Base-by-base conservation (phyloP, 2,888 invertebrate genomes). In the Lacanobia wlatinum region DNA sequence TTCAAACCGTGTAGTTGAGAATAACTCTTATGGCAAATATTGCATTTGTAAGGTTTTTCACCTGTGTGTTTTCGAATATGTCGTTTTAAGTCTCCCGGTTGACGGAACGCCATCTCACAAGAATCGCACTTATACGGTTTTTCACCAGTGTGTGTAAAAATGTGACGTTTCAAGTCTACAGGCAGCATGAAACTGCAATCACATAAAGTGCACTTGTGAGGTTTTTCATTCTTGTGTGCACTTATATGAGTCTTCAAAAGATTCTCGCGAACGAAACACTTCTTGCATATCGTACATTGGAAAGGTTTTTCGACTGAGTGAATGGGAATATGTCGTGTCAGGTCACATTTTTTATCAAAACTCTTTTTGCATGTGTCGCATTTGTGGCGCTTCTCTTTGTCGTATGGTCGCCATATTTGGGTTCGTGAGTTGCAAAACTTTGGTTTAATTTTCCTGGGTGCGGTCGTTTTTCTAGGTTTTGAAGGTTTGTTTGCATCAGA, bases 61-160 rank as follows among this genome's bases (percentile, higher is more conserved):
- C 80, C 80, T 0, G 80, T 76, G 21, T 79, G 78, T 28, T 28
- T 70, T 3, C 76, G 28, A 0, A 50, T 34, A 38, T 79, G 78
- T 3, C 80, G 60, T 4, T 55, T 70, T 23, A 79, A 64, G 9
- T 80, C 71, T 0, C 66, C 66, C 0, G 59, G 76, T 52, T 80
- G 76, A 16, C 71, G 59, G 23, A 79, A 80, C 0, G 52, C 67
- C 58, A 56, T 67, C 0, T 56, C 76, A 16, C 80, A 76, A 16
- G 8, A 5, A 2, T 76, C 76, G 5, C 79, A 79, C 5, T 76
- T 67, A 8, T 61, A 71, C 0, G 71, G 71, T 14, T 50, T 80
- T 43, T 79, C 80, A 0, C 72, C 80, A 0, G 80, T 76, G 14
- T 79, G 79, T 6, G 55, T 79, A 12, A 60, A 80, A 23, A 52